Evolutionary conservation across 2,113 vertebrate genomes (phyloP).

Genomic region (Antechinus stuartii): DNA sequence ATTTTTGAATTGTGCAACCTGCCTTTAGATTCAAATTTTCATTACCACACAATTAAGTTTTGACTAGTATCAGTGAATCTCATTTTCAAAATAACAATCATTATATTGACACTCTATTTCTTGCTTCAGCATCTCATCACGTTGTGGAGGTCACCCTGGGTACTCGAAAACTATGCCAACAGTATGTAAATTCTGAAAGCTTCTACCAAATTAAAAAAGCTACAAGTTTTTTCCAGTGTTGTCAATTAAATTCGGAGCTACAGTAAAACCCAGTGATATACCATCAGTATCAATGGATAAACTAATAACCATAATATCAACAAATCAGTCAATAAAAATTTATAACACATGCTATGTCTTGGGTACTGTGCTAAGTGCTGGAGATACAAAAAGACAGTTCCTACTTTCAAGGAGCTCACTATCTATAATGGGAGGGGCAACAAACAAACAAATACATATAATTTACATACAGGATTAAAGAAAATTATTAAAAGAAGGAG

Average conservation of each 20-base stretch:
- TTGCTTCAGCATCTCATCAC: neutral
- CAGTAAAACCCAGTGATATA: neutral
- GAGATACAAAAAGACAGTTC: neutral
- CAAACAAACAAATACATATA: neutral
- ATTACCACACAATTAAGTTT: neutral
- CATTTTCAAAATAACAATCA: neutral
- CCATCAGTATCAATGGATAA: neutral
- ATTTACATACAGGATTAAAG: neutral
- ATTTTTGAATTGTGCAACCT: neutral
- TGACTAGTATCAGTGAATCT: neutral
- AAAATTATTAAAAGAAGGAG: neutral
- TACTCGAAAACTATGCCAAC: neutral
- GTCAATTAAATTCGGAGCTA: neutral
- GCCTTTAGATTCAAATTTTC: constrained; percentile 1
- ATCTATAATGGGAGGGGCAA: neutral
- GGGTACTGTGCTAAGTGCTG: neutral
- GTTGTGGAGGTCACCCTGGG: neutral
- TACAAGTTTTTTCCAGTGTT: neutral
- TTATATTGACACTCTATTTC: neutral
- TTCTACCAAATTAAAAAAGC: neutral
- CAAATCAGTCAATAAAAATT: neutral
- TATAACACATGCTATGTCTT: neutral
- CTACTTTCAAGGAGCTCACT: neutral
- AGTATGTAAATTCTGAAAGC: neutral
- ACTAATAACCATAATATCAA: neutral